A percentile compares a stretch with the other conserved stretches of the same genome.
These are phyloP conservation scores for Andinoacara biseriatus DNA, from an alignment of 2,113 vertebrate genomes.

Conservation along the genomic window DNA sequence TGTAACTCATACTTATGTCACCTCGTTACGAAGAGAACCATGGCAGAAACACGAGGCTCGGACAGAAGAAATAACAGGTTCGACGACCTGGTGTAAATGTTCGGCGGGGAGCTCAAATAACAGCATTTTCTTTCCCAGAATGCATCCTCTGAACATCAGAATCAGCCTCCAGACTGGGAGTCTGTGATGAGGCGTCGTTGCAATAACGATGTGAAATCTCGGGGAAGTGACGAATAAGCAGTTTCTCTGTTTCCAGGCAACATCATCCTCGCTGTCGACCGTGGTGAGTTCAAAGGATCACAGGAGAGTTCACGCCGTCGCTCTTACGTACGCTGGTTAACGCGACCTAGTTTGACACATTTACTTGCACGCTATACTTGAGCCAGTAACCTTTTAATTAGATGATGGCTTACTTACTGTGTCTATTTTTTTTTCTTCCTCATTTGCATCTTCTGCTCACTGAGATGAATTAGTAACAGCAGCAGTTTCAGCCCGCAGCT, in stretches of 20 bases:
- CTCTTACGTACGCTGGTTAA: constrained; percentile 29
- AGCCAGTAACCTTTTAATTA: constrained; percentile 22
- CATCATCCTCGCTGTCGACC: constrained; percentile 26
- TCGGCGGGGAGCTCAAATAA: not conserved
- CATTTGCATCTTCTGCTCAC: not conserved
- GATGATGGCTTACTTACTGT: not conserved
- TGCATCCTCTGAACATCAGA: not conserved
- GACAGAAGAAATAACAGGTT: not conserved
- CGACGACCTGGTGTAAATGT: not conserved
- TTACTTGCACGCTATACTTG: not conserved
- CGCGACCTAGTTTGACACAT: constrained; percentile 37
- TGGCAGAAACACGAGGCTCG: constrained; percentile 1
- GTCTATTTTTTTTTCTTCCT: not conserved
- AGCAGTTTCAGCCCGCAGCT: constrained; percentile 1
- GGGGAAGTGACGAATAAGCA: constrained; percentile 19
- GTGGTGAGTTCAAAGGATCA: constrained; percentile 33
- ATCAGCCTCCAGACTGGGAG: not conserved
- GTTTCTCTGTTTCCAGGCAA: constrained; percentile 71
- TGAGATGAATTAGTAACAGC: not conserved
- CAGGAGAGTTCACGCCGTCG: constrained; percentile 8
- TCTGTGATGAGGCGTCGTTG: not conserved
- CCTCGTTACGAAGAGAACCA: constrained; percentile 9
- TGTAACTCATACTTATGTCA: constrained; percentile 36
- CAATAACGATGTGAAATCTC: not conserved
- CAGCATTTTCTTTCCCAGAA: accelerated